These are phyloP conservation scores for Notolabrus celidotus DNA, from an alignment of 2,797 vertebrate species.

Conservation along the genomic window DNA sequence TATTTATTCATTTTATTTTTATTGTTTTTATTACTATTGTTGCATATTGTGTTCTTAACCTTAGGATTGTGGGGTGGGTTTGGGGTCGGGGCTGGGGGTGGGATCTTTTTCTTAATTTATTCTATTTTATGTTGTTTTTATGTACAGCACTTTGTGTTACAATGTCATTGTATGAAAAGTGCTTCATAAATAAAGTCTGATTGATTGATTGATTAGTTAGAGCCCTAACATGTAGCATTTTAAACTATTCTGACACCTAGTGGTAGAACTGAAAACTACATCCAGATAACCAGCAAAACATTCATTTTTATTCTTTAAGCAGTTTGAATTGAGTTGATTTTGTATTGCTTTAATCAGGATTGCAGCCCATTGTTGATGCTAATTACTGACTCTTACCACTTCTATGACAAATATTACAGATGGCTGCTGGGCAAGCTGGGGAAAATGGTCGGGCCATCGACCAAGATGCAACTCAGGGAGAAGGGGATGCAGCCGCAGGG, in stretches of 20 bases:
- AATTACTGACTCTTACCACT: neutral
- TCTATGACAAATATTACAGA: constrained; percentile 20
- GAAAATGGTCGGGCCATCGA: constrained; percentile 28
- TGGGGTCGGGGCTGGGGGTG: no score
- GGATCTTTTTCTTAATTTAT: no score
- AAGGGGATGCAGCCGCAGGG: neutral
- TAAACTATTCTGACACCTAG: constrained; percentile 6
- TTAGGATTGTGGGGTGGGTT: no score
- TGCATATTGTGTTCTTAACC: no score
- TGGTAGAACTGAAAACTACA: neutral
- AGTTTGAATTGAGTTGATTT: neutral
- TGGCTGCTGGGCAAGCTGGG: constrained; percentile 7
- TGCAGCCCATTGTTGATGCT: neutral
- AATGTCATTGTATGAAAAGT: no score
- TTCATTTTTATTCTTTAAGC: no score
- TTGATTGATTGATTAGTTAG: no score
- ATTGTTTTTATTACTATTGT: no score
- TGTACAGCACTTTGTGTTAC: no score
- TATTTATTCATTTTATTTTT: no score
- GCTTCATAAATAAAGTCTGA: no score
- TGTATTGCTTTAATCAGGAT: neutral
- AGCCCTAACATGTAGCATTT: neutral
- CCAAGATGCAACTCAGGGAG: constrained; percentile 2
- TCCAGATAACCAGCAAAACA: neutral
- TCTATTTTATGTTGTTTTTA: no score